Evolutionary conservation across 2,113 vertebrate species (phyloP).

Genomic region (Vireo altiloquus): DNA sequence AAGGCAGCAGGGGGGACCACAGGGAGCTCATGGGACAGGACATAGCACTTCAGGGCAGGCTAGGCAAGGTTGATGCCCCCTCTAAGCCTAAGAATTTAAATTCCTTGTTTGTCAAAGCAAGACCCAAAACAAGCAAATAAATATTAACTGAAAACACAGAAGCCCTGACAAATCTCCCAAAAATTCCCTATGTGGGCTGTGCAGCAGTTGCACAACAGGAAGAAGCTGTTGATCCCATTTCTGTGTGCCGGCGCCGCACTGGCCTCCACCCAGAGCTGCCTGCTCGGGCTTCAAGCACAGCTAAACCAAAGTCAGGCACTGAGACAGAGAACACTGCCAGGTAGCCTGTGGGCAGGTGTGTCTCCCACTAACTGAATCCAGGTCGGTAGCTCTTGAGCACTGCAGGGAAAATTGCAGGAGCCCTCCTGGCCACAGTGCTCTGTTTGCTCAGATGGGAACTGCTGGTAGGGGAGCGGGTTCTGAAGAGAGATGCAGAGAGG

Average conservation of each 20-base stretch:
- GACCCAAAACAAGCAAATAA: background rate
- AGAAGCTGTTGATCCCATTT: constrained; percentile 5
- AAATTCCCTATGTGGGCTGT: background rate
- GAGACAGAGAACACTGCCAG: background rate
- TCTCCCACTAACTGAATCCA: background rate
- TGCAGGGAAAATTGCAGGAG: background rate
- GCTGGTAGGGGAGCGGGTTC: background rate
- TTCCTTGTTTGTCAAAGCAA: background rate
- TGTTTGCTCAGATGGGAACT: background rate
- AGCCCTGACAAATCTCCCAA: constrained; percentile 19
- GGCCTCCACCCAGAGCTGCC: background rate
- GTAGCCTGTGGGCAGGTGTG: background rate
- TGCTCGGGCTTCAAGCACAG: rapidly evolving
- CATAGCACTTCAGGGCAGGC: background rate
- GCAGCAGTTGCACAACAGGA: constrained; percentile 3
- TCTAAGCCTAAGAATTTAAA: background rate
- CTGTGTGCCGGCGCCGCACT: rapidly evolving
- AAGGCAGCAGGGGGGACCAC: background rate
- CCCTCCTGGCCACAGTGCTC: background rate
- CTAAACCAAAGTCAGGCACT: background rate
- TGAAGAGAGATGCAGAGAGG: background rate
- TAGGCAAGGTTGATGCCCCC: rapidly evolving
- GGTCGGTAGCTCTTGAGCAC: background rate
- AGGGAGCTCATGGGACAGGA: rapidly evolving
- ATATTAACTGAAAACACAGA: constrained; percentile 33